Evolutionary conservation across 1,140 invertebrate species (phyloP).

Genomic region (Mamestra configurata): DNA sequence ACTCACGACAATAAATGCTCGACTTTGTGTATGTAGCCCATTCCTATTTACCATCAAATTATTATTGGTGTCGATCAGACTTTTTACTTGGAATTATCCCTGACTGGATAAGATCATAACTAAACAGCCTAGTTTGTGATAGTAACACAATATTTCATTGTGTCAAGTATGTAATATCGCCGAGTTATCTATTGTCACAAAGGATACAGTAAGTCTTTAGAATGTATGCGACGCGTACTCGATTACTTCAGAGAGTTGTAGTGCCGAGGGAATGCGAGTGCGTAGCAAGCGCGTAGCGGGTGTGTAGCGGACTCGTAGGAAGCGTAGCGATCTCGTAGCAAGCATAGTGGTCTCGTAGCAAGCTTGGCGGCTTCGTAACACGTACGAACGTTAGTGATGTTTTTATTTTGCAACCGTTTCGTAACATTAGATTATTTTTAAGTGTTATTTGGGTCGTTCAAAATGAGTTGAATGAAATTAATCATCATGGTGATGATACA

Average conservation of each 20-base stretch:
- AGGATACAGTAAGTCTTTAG: neutral
- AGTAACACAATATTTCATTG: neutral
- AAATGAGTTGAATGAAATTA: no score
- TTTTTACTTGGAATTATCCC: no score
- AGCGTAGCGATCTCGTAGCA: conserved; percentile 23
- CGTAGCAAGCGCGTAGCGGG: conserved; percentile 6
- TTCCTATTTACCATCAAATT: no score
- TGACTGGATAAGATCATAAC: no score
- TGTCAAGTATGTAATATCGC: neutral
- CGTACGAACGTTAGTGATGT: no score
- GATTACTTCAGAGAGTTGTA: conserved; percentile 11
- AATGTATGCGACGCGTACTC: neutral
- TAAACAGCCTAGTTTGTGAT: neutral
- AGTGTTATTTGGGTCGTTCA: no score
- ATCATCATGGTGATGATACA: no score
- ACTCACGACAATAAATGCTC: neutral
- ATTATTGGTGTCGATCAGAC: no score
- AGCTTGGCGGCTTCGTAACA: no score
- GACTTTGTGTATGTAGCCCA: no score
- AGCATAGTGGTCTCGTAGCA: neutral
- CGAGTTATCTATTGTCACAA: conserved; percentile 6
- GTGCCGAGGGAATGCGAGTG: neutral
- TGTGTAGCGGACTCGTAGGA: neutral
- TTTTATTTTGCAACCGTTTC: no score
- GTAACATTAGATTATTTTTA: no score